Percentiles rank a stretch among this genome's conserved stretches.
Evolutionary conservation across 2,797 vertebrate genomes (phyloP).

Genomic region (Sebastes nivosus): DNA sequence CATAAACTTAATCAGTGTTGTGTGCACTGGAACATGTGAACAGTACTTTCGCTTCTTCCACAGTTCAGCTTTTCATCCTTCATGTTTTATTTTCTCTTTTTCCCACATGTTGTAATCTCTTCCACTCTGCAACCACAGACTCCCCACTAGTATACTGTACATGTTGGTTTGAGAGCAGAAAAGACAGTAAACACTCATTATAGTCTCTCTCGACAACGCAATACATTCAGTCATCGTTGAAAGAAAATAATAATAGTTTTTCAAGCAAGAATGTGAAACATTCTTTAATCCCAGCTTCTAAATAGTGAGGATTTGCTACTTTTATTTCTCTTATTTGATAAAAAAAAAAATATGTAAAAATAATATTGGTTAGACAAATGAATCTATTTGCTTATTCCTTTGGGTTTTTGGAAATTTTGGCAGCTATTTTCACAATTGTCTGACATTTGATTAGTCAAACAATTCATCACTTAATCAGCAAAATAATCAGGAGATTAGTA

Average conservation of each 20-base stretch:
- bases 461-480: not conserved
- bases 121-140: not conserved
- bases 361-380: not conserved
- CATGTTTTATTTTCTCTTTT: not conserved
- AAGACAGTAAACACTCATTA: slow-evolving; percentile 17
- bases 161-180: not conserved
- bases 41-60: not conserved
- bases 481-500: not conserved
- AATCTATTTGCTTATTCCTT: not conserved
- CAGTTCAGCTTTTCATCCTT: slow-evolving; percentile 1
- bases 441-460: not conserved
- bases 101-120: not conserved
- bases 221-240: not conserved
- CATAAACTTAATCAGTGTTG: slow-evolving; percentile 24
- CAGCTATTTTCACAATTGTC: not conserved
- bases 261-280: not conserved
- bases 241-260: not conserved
- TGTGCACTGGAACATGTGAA: slow-evolving; percentile 2
- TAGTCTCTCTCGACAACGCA: not conserved
- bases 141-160: not conserved
- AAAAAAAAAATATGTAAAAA: not conserved
- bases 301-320: not conserved
- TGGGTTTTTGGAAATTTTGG: not conserved
- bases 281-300: not conserved
- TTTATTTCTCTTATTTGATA: not conserved